Percentiles rank a stretch among this genome's conserved stretches.
These are phyloP conservation scores for Phlogophora meticulosa DNA, from an alignment of 2,888 invertebrate genomes.

Conservation along the genomic window DNA sequence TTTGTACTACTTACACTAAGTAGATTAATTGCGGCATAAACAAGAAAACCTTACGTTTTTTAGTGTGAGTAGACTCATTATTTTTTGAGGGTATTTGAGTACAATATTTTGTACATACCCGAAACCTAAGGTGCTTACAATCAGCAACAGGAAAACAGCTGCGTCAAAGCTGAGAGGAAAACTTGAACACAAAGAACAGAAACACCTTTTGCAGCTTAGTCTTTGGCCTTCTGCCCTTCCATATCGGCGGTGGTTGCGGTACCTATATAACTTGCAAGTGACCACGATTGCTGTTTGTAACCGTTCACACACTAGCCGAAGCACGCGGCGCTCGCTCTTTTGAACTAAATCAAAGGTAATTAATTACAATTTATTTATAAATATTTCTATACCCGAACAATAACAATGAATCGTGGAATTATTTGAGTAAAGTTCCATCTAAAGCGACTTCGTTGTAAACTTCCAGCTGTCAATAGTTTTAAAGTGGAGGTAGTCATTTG, in stretches of 20 bases:
- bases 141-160: not conserved
- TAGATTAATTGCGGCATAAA: too few relatives aligned
- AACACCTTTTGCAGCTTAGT: slow-evolving; percentile 61
- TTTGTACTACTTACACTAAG: too few relatives aligned
- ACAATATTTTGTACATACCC: not conserved
- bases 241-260: slow-evolving; percentile 67
- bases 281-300: slow-evolving; percentile 73
- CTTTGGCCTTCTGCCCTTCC: slow-evolving; percentile 82
- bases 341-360: slow-evolving; percentile 62
- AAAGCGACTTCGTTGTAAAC: slow-evolving; percentile 1
- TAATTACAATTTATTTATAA: slow-evolving; percentile 49
- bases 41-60: not conserved
- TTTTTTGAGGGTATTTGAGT: not conserved
- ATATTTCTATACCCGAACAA: slow-evolving; percentile 5
- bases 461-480: slow-evolving; percentile 26
- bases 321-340: slow-evolving; percentile 66
- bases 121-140: not conserved
- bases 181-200: slow-evolving; percentile 6
- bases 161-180: slow-evolving; percentile 10
- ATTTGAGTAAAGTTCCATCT: not conserved
- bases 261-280: slow-evolving; percentile 77
- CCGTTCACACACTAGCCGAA: slow-evolving; percentile 69
- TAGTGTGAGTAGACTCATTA: not conserved
- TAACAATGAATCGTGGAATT: not conserved
- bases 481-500: slow-evolving; percentile 34